Evolutionary conservation across 2,888 invertebrate genomes (phyloP), one percentile per base, ranked within the genome.

Genomic region (Gymnocheta viridis): DNA sequence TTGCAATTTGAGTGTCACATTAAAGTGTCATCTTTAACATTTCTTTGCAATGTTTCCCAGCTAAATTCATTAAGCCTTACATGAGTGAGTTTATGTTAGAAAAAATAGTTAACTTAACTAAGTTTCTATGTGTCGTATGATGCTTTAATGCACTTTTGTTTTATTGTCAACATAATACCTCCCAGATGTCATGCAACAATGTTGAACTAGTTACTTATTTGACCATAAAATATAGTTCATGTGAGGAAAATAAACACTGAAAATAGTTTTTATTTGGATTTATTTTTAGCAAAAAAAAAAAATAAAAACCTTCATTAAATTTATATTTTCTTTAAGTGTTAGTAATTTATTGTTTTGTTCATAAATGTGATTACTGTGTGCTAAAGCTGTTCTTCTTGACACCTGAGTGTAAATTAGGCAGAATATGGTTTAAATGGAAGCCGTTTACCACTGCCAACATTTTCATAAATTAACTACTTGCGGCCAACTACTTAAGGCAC

Each of bases 131-230:
- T 35, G 24, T 64, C n/a, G 2, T 44, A 29, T 12, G 7, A 1
- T 12, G 1, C 4, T 47, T 35, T 19, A 22, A 22, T 29, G 35
- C 47, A 24, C 62, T 60, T 60, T 62, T 56, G 64, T 51, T 56
- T 56, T 66, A 54, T 35, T 69, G 56, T 60, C 69, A 69, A 69
- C 67, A 78, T 69, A 78, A 78, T 78, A 69, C 58, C 14, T 10
- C 10, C 10, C 29, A 41, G 17, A 72, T 72, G 70, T 74, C 79
- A 78, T 66, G 86, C 84, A 74, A 81, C 82, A 81, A 80, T 69
- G 82, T 85, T 86, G 86, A 49, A 69, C 86, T 58, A 85, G 82
- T 76, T 86, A 77, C 47, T 82, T 83, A 81, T 66, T 85, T 82
- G 72, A 81, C 84, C 86, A 79, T 86, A 82, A 64, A 79, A 85